These are phyloP conservation scores for Intellagama lesueurii DNA, from an alignment of 2,797 vertebrate species.

Conservation along the genomic window DNA sequence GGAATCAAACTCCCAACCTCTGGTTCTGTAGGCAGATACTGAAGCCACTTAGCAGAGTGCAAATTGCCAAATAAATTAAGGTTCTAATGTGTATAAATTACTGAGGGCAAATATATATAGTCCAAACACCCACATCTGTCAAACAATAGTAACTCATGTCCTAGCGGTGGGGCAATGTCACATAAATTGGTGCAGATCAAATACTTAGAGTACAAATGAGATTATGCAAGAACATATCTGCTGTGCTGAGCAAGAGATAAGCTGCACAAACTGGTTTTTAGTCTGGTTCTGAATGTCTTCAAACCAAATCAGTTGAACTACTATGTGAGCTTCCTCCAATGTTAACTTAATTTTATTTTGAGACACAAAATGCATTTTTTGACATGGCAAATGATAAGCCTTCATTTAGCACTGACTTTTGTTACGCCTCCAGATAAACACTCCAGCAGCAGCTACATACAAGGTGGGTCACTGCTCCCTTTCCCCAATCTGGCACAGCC, in stretches of 20 bases:
- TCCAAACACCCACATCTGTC: not conserved
- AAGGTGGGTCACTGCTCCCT: not conserved
- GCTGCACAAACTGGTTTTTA: not conserved
- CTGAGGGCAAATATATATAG: not conserved
- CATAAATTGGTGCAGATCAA: not conserved
- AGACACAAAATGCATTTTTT: not conserved
- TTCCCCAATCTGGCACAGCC: too few relatives aligned
- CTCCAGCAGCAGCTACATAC: not conserved
- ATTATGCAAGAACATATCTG: too few relatives aligned
- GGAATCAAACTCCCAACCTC: too few relatives aligned
- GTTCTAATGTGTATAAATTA: not conserved
- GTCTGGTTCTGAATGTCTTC: not conserved
- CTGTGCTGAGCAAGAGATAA: too few relatives aligned
- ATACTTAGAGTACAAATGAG: too few relatives aligned
- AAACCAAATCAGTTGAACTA: not conserved
- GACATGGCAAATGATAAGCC: not conserved
- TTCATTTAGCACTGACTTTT: conserved; percentile 17
- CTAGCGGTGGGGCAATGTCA: too few relatives aligned
- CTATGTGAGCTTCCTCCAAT: not conserved
- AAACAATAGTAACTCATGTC: not conserved
- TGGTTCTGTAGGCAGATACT: too few relatives aligned
- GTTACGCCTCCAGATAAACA: conserved; percentile 1
- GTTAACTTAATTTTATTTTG: not conserved
- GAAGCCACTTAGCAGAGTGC: conserved; percentile 29
- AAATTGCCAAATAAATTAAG: conserved; percentile 44